Evolutionary conservation across 1,140 invertebrate species (phyloP), one percentile per base, ranked within the genome.

Genomic region (Drosophila dunni): DNA sequence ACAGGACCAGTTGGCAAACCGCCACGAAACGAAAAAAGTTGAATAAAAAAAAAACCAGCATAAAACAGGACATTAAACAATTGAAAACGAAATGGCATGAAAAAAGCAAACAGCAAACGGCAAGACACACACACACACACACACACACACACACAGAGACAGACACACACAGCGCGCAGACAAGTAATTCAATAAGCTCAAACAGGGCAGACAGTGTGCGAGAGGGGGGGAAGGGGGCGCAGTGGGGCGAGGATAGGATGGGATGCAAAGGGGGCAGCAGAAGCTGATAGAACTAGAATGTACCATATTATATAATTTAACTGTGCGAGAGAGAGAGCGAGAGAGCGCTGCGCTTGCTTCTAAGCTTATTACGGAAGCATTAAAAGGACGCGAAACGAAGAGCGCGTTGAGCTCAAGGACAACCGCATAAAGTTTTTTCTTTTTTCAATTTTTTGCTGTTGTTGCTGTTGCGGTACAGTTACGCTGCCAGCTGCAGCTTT

Each of bases 41-140:
- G 50, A 54, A 36, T 38, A 45, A 33, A 51, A 7, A 10, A 29
- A 58, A 38, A 33, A 33, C 6, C 66, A 60, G 46, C 13, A 60
- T 29, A 57, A 61, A 73, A 64, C 81, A 86, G 82, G 82, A 85
- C 82, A 85, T 76, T 69, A 63, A 86, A 82, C 83, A 88, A 82
- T 82, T 86, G 72, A 68, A 64, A 11, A 44, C 64, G 44, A 75
- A 83, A 56, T 69, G 75, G 61, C 72, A 64, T 69, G 24, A 34
- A 38, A 46, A 29, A 58, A 58, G 62, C 29, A 44, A 42, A 45
- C 38, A 46, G 58, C 61, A 33, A 67, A 60, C 20, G 60, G 60
- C 61, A 57, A 46, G 58, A 50, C 33, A 58, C 15, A 57, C 46
- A 61, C 46, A 51, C 36, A 53, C 56, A 62, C 44, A 42, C 36